phyloP scores from a whole-genome alignment of 2,888 invertebrate genomes.

The Drosophila meridionalis region DNA sequence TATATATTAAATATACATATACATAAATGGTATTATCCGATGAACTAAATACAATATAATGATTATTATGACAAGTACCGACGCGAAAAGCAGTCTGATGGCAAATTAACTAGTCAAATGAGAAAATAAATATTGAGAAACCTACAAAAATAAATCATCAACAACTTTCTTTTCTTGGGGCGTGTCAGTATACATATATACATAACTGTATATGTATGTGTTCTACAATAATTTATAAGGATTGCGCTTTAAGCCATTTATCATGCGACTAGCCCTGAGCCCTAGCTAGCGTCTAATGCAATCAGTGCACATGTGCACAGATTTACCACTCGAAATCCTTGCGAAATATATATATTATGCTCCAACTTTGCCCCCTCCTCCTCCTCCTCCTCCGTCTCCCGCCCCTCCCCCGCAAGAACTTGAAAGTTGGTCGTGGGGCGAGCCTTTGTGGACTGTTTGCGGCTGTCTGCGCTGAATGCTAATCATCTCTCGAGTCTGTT shows the following conservation, averaged over 20 bases:
- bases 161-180: constrained; percentile 1
- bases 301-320: constrained; percentile 73
- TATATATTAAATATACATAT: constrained; percentile 64
- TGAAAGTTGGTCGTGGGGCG: constrained; percentile 14
- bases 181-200: not conserved
- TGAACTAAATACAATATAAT: constrained; percentile 67
- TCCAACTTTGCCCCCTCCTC: constrained; percentile 28
- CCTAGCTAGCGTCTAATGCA: constrained; percentile 35
- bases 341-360: constrained; percentile 69
- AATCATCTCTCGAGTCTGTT: constrained; percentile 40
- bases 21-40: constrained; percentile 72
- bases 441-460: constrained; percentile 29
- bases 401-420: constrained; percentile 7
- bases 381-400: not conserved
- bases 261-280: constrained; percentile 48
- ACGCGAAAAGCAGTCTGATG: constrained; percentile 57
- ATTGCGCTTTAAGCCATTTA: constrained; percentile 51
- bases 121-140: constrained; percentile 81
- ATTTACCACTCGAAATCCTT: constrained; percentile 68
- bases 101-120: constrained; percentile 82
- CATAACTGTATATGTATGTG: not conserved
- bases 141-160: constrained; percentile 26
- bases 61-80: constrained; percentile 67
- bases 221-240: constrained; percentile 2
- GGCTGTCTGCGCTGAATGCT: constrained; percentile 28